Percentiles rank a stretch among this genome's conserved stretches.
Evolutionary conservation across 2,797 vertebrate genomes (phyloP).

Genomic region (Eremophila alpestris): DNA sequence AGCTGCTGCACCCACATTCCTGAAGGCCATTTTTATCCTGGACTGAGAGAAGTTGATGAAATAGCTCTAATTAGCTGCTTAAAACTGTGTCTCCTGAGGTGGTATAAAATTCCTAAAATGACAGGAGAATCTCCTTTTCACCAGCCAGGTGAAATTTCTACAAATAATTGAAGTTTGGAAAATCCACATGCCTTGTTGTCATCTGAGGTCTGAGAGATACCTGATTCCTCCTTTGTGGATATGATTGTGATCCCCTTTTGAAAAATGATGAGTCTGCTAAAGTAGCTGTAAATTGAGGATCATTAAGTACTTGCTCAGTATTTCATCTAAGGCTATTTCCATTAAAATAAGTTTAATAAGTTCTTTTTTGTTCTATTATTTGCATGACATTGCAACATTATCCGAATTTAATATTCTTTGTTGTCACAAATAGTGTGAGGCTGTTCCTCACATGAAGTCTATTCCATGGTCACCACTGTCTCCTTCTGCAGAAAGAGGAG

Average conservation of each 20-base stretch:
- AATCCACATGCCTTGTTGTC: fast-evolving
- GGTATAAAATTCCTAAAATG: background rate
- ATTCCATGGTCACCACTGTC: background rate
- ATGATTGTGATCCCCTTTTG: background rate
- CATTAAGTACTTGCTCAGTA: background rate
- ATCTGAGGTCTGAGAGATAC: background rate
- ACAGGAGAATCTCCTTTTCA: background rate
- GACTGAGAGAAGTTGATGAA: background rate
- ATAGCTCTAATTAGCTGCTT: background rate
- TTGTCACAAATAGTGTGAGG: background rate
- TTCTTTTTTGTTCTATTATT: background rate
- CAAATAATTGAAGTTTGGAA: background rate
- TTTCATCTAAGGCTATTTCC: background rate
- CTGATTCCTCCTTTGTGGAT: background rate
- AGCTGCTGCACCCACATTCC: background rate
- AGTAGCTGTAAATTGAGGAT: background rate
- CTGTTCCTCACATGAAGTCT: background rate
- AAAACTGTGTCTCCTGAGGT: background rate
- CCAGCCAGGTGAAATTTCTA: background rate
- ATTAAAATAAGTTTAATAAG: background rate
- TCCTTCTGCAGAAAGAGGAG: background rate
- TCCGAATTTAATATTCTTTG: background rate
- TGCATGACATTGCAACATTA: background rate
- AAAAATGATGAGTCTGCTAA: background rate
- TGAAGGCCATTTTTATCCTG: background rate